These are phyloP conservation scores for Callocephalon fimbriatum DNA, from an alignment of 2,113 vertebrate species.

Conservation along the genomic window DNA sequence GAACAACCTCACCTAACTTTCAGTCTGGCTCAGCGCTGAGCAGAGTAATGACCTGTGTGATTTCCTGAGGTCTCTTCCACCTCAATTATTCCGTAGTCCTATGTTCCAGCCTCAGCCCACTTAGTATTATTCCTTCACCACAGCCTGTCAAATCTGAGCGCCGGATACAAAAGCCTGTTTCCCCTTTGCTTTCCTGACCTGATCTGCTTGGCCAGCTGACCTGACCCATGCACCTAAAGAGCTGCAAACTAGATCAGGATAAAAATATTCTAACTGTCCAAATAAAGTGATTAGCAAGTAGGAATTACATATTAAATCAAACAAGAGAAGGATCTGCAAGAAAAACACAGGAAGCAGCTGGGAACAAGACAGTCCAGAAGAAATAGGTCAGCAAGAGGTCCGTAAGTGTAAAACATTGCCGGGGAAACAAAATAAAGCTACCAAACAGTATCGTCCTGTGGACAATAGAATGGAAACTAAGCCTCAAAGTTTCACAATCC, in stretches of 20 bases:
- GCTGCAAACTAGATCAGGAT: not conserved
- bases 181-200: not conserved
- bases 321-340: not conserved
- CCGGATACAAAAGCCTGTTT: not conserved
- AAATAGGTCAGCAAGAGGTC: not conserved
- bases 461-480: not conserved
- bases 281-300: not conserved
- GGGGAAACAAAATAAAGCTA: not conserved
- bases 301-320: not conserved
- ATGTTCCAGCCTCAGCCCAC: not conserved
- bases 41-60: rapidly evolving
- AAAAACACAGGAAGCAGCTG: not conserved
- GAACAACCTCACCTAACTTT: not conserved
- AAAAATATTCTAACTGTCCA: not conserved
- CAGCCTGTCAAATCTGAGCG: not conserved
- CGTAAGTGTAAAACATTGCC: not conserved
- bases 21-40: not conserved
- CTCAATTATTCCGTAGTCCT: not conserved
- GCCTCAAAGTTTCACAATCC: not conserved
- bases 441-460: not conserved
- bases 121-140: not conserved
- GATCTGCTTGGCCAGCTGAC: not conserved
- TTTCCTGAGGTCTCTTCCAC: not conserved
- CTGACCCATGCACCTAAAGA: not conserved
- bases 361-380: not conserved